Conservation (phyloP, 2,888 invertebrate species). For the Brachyptera risi region DNA sequence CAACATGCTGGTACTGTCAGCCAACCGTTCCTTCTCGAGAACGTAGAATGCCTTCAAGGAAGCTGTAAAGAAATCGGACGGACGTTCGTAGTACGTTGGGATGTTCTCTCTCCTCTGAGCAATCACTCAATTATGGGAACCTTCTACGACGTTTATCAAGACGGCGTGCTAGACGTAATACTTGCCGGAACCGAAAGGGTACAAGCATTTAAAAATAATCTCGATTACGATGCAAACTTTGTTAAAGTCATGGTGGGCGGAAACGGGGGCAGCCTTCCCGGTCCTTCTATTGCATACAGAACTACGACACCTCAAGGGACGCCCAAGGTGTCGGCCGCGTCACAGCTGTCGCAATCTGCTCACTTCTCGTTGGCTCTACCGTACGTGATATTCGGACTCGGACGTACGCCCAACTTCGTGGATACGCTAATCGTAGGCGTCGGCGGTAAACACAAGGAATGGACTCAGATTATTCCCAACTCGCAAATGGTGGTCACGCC, state of each 20-base stretch:
- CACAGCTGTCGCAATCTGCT: constrained; percentile 88
- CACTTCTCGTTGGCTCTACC: constrained; percentile 92
- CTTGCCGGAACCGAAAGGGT: constrained; percentile 64
- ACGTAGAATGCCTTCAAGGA: constrained; percentile 61
- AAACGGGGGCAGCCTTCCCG: constrained; percentile 56
- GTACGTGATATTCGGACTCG: constrained; percentile 95
- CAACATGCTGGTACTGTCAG: constrained; percentile 38
- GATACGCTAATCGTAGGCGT: constrained; percentile 77
- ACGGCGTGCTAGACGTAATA: constrained; percentile 89
- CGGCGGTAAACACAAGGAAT: constrained; percentile 56
- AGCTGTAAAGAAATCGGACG: constrained; percentile 61
- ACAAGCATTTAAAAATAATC: constrained; percentile 78
- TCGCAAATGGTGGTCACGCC: constrained; percentile 97
- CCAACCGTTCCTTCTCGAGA: constrained; percentile 69
- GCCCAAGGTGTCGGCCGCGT: constrained; percentile 72
- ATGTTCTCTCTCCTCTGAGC: constrained; percentile 63
- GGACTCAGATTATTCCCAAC: constrained; percentile 94
- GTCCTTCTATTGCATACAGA: constrained; percentile 80
- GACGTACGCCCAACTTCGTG: constrained; percentile 95
- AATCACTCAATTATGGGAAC: constrained; percentile 77
- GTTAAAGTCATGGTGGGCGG: constrained; percentile 87
- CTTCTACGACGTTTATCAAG: constrained; percentile 92
- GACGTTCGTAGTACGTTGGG: constrained; percentile 75
- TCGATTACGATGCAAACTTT: constrained; percentile 93
- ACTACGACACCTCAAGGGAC: constrained; percentile 87